Conservation (phyloP, 2,113 vertebrate genomes). For the Cyanocitta stelleri region DNA sequence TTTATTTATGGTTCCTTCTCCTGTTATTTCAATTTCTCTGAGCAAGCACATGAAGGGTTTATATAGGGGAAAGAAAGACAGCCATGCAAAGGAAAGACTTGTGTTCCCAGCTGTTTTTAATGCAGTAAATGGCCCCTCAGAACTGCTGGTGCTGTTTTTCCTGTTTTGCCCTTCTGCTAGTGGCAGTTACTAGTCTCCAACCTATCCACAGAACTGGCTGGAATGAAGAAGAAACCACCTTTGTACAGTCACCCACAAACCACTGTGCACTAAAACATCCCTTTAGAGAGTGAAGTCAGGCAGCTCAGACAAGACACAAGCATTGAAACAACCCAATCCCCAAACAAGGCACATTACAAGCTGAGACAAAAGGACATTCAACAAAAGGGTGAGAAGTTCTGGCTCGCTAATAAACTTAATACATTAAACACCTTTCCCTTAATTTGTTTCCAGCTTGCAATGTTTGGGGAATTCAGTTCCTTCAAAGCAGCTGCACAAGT, state of each 20-base stretch:
- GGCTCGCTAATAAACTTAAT: not conserved
- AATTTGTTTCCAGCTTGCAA: conserved; percentile 40
- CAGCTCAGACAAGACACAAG: not conserved
- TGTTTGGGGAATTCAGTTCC: conserved; percentile 36
- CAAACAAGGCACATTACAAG: not conserved
- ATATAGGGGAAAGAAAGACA: not conserved
- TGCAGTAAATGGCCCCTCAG: not conserved
- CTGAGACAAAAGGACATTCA: not conserved
- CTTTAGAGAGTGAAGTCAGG: not conserved
- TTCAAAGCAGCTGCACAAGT: conserved; percentile 42
- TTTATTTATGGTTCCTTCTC: not conserved
- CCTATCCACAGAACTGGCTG: not conserved
- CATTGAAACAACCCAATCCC: not conserved
- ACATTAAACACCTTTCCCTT: conserved; percentile 29
- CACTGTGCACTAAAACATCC: not conserved
- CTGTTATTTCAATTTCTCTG: not conserved
- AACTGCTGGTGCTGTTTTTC: not conserved
- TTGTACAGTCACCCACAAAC: not conserved
- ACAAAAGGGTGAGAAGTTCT: not conserved
- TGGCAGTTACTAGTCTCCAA: not conserved
- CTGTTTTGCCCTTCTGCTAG: not conserved
- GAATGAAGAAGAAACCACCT: not conserved
- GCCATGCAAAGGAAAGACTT: not conserved
- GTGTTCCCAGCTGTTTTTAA: not conserved
- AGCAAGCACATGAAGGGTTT: not conserved